Evolutionary conservation across 2,113 vertebrate species (phyloP).

Genomic region (Orthonyx spaldingii): DNA sequence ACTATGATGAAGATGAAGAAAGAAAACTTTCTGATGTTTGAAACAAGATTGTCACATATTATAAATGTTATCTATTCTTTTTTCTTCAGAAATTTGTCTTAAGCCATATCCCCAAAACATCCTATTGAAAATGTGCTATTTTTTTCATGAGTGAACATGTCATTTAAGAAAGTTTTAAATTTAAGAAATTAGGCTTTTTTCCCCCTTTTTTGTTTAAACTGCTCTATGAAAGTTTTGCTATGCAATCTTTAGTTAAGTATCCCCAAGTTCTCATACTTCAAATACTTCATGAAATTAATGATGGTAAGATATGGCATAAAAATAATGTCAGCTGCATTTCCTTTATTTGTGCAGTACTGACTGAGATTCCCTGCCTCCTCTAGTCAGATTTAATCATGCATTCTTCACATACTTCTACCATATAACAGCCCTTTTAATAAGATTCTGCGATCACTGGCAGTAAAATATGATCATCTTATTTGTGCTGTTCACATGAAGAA

Average conservation of each 20-base stretch:
- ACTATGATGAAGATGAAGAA: neutral
- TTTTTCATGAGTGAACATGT: fast-evolving
- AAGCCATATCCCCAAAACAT: neutral
- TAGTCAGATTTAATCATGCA: neutral
- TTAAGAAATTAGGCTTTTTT: neutral
- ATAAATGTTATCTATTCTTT: neutral
- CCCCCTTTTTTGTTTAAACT: neutral
- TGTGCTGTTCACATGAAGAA: neutral
- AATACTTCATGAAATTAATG: neutral
- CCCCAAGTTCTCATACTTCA: neutral
- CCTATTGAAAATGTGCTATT: neutral
- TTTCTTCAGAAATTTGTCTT: neutral
- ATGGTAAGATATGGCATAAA: neutral
- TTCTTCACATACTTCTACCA: neutral
- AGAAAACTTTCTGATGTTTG: neutral
- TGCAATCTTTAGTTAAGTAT: neutral
- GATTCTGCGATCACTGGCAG: neutral
- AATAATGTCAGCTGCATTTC: neutral
- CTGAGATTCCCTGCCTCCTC: neutral
- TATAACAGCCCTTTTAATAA: neutral
- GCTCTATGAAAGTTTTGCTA: neutral
- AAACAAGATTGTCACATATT: neutral
- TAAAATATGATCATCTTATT: neutral
- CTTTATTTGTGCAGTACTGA: neutral
- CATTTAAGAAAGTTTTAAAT: neutral